Percentiles rank a stretch among this genome's conserved stretches.
phyloP scores from a whole-genome alignment of 1,140 invertebrate genomes.

The Zelostemma sp. region DNA sequence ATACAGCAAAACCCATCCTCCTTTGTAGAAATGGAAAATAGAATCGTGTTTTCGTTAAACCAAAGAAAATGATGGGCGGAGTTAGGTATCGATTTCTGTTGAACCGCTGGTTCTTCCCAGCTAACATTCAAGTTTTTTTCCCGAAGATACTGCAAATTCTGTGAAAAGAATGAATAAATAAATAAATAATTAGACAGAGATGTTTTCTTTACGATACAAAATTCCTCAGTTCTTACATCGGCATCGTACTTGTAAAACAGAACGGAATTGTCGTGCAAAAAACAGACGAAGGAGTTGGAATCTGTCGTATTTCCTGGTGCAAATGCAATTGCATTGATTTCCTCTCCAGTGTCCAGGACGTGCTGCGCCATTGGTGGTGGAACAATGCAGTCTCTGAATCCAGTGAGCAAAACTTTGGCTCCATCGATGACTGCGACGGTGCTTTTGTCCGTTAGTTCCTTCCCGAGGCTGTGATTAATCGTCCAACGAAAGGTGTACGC shows the following conservation, averaged over 20 bases:
- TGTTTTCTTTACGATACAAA: no score
- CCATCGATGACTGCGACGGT: constrained; percentile 85
- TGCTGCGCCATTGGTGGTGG: constrained; percentile 87
- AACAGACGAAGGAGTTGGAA: constrained; percentile 64
- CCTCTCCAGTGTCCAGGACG: constrained; percentile 70
- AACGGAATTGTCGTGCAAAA: constrained; percentile 51
- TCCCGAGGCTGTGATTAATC: constrained; percentile 72
- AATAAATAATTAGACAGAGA: constrained; percentile 11
- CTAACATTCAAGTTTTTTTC: constrained; percentile 46
- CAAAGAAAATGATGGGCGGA: constrained; percentile 60
- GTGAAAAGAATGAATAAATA: constrained; percentile 20
- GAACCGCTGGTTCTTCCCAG: constrained; percentile 18
- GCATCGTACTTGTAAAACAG: constrained; percentile 50
- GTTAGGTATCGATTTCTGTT: constrained; percentile 16
- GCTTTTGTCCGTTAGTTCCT: constrained; percentile 69
- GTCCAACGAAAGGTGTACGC: constrained; percentile 76
- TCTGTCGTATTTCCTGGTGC: constrained; percentile 60
- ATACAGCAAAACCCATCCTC: not conserved
- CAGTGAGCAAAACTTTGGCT: constrained; percentile 78
- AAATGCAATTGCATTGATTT: constrained; percentile 76
- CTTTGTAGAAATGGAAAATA: constrained; percentile 47
- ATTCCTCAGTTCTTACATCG: constrained; percentile 48
- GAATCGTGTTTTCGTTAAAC: constrained; percentile 51
- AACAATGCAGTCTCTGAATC: constrained; percentile 79
- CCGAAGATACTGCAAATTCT: constrained; percentile 51